Percentiles rank a stretch among this genome's conserved stretches.
Conservation (phyloP, 2,797 vertebrate genomes). For the Gallinago solitaria region DNA sequence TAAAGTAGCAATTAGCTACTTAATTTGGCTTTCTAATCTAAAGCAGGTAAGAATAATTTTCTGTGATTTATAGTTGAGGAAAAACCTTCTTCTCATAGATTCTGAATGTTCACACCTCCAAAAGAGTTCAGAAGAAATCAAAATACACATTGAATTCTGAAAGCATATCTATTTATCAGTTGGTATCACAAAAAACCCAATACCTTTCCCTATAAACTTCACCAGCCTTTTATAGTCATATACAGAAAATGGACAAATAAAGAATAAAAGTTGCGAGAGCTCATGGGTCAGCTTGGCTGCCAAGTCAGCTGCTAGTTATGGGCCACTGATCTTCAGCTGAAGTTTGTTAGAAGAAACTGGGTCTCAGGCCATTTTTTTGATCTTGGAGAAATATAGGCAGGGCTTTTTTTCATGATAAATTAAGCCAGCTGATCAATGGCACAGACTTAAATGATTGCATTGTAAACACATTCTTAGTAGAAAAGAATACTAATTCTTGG, state of each 20-base stretch:
- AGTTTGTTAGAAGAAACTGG: background rate
- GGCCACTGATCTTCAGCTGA: background rate
- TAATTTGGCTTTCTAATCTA: background rate
- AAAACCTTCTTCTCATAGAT: background rate
- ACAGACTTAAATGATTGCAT: background rate
- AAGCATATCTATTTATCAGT: background rate
- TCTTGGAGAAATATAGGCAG: background rate
- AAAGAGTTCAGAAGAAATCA: background rate
- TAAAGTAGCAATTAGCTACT: background rate
- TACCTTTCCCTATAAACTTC: background rate
- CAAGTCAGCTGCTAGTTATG: background rate
- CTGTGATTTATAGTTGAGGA: background rate
- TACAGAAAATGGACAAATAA: background rate
- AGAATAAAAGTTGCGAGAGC: background rate
- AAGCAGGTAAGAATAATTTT: background rate
- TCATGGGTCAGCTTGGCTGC: background rate
- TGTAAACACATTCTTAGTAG: background rate
- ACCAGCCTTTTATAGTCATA: background rate
- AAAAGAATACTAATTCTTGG: background rate
- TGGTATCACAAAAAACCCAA: accelerated
- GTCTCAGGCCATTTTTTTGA: background rate
- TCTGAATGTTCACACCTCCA: background rate
- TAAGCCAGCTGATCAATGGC: background rate
- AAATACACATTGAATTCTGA: background rate
- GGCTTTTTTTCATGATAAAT: background rate